phyloP scores from a whole-genome alignment of 2,113 vertebrate genomes.

The Barbus barbus region DNA sequence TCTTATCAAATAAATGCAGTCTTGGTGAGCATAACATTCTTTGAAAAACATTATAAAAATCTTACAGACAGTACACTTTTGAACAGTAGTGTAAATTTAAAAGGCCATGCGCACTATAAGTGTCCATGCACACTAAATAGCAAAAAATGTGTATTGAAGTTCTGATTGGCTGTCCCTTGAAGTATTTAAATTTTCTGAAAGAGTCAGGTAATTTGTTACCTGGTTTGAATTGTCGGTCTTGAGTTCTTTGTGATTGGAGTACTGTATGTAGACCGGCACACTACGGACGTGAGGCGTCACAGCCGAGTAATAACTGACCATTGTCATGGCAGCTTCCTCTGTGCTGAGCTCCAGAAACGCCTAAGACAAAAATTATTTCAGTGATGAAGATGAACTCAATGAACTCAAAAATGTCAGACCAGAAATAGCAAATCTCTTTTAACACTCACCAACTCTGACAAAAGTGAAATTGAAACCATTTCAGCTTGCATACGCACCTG shows the following conservation, averaged over 20 bases:
- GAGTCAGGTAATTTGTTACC: constrained; percentile 65
- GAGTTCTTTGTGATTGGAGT: constrained; percentile 96
- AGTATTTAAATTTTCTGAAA: neutral
- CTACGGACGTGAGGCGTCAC: constrained; percentile 93
- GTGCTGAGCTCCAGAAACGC: constrained; percentile 96
- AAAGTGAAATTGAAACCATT: too few relatives aligned
- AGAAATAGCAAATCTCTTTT: neutral
- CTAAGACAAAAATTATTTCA: constrained; percentile 66
- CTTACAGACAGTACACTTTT: neutral
- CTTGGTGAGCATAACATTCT: too few relatives aligned
- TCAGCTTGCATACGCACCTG: constrained; percentile 78
- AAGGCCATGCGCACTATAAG: too few relatives aligned
- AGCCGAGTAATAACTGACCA: constrained; percentile 96
- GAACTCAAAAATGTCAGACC: constrained; percentile 26
- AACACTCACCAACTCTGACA: too few relatives aligned
- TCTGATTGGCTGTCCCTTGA: neutral
- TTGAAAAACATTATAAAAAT: too few relatives aligned
- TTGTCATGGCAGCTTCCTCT: constrained; percentile 93
- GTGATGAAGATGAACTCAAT: neutral
- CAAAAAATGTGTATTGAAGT: neutral
- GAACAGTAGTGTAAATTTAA: neutral
- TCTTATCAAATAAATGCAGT: too few relatives aligned
- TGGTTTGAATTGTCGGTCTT: constrained; percentile 95
- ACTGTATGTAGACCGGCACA: constrained; percentile 93
- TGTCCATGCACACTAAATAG: neutral